Percentiles rank a stretch among this genome's conserved stretches.
phyloP scores from a whole-genome alignment of 1,140 invertebrate genomes.

The Adelges cooleyi region DNA sequence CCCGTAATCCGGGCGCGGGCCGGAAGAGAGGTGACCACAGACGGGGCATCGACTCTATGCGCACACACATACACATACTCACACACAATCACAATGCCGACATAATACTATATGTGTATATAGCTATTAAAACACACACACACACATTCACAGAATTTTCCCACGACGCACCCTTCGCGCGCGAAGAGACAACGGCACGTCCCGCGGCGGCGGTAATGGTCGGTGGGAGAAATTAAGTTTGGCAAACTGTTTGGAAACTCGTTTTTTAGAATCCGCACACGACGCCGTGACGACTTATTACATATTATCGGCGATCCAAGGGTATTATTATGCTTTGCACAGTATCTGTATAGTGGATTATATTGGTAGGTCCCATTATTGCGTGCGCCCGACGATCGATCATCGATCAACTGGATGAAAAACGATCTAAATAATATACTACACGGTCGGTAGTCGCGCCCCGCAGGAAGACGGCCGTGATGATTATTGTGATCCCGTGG shows the following conservation, averaged over 20 bases:
- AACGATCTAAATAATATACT: too few species aligned
- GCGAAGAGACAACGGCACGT: neutral
- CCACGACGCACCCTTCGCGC: slow-evolving; percentile 23
- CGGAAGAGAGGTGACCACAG: slow-evolving; percentile 29
- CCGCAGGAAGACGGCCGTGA: too few species aligned
- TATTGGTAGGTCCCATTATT: too few species aligned
- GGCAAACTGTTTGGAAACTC: slow-evolving; percentile 18
- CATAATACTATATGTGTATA: neutral
- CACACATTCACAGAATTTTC: slow-evolving; percentile 6
- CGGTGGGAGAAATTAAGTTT: slow-evolving; percentile 11
- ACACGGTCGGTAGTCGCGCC: too few species aligned
- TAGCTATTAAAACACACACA: neutral
- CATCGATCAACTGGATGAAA: too few species aligned
- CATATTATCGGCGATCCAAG: too few species aligned
- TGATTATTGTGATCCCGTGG: too few species aligned
- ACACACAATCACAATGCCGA: neutral
- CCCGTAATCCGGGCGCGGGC: slow-evolving; percentile 14
- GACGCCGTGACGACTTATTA: too few species aligned
- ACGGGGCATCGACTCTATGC: slow-evolving; percentile 24
- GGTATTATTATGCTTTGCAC: too few species aligned
- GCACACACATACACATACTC: neutral
- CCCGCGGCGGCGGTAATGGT: neutral
- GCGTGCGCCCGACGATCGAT: too few species aligned
- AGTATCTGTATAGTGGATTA: too few species aligned
- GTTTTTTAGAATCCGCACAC: neutral